These are phyloP conservation scores for Phrixothrix hirtus DNA, from an alignment of 2,888 invertebrate genomes.

Conservation along the genomic window DNA sequence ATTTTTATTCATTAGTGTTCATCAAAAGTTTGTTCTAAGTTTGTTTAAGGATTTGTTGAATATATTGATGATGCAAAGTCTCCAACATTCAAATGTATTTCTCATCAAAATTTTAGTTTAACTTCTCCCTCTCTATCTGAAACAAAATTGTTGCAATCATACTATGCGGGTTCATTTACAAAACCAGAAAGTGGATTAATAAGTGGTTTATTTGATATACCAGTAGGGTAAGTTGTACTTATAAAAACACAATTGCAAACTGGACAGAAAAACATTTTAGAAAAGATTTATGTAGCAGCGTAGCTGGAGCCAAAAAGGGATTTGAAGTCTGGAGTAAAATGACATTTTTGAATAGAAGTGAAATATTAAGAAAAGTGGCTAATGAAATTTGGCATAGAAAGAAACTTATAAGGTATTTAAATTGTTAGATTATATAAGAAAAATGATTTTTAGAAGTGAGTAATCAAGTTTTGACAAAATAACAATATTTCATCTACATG, in stretches of 20 bases:
- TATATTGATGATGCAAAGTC: constrained; percentile 9
- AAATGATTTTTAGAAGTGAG: too few relatives aligned
- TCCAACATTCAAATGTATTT: not conserved
- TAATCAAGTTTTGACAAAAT: not conserved
- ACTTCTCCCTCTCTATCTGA: constrained; percentile 10
- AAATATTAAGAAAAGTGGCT: constrained; percentile 37
- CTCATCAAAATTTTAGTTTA: not conserved
- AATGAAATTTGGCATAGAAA: constrained; percentile 32
- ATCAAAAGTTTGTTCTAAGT: constrained; percentile 6
- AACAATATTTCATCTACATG: not conserved
- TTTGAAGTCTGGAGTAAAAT: constrained; percentile 50
- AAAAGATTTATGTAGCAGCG: constrained; percentile 57
- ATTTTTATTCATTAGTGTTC: too few relatives aligned
- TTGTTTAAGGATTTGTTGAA: constrained; percentile 33
- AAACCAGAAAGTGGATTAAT: constrained; percentile 21
- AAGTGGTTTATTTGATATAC: constrained; percentile 3
- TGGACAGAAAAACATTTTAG: constrained; percentile 33
- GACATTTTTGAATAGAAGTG: constrained; percentile 32
- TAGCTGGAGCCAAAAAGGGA: constrained; percentile 58
- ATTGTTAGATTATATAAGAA: too few relatives aligned
- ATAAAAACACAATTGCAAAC: not conserved
- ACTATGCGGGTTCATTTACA: constrained; percentile 22
- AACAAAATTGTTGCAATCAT: constrained; percentile 4
- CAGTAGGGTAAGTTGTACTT: constrained; percentile 11
- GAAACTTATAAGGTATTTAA: constrained; percentile 27